Percentiles rank a stretch among this genome's conserved stretches.
Evolutionary conservation across 2,888 invertebrate genomes (phyloP).

Genomic region (Zaprionus bogoriensis): DNA sequence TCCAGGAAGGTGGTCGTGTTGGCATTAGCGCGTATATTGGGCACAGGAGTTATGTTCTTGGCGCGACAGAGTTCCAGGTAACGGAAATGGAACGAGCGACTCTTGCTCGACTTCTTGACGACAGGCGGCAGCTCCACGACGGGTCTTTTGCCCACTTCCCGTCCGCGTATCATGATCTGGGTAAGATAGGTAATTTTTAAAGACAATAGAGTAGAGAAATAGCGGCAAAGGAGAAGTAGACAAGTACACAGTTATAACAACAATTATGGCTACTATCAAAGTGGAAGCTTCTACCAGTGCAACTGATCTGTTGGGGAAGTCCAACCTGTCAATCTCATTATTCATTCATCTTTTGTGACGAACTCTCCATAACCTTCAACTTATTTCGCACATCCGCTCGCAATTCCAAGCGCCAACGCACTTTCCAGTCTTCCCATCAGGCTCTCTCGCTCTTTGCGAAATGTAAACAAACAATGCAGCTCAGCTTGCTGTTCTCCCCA

Average conservation of each 20-base stretch:
- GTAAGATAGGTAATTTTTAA: too few relatives aligned
- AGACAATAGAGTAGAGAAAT: too few relatives aligned
- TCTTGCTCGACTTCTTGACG: conserved; percentile 78
- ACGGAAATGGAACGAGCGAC: conserved; percentile 82
- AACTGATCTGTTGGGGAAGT: too few relatives aligned
- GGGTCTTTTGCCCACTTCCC: conserved; percentile 32
- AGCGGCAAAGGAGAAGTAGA: too few relatives aligned
- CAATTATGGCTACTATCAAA: too few relatives aligned
- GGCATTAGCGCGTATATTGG: conserved; percentile 78
- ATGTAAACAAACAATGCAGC: conserved; percentile 61
- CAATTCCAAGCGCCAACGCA: conserved; percentile 5
- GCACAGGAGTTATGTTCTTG: conserved; percentile 78
- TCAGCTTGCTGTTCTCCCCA: too few relatives aligned
- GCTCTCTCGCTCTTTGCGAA: conserved; percentile 37
- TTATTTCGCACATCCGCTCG: background rate
- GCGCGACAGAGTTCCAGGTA: conserved; percentile 81
- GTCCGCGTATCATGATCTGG: conserved; percentile 47
- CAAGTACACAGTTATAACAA: too few relatives aligned
- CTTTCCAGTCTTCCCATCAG: conserved; percentile 40
- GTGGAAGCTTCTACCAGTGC: too few relatives aligned
- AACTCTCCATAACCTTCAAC: background rate
- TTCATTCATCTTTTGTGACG: background rate
- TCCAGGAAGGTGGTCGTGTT: conserved; percentile 85
- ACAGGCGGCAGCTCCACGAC: conserved; percentile 48
- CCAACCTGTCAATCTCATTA: too few relatives aligned